A percentile compares a stretch with the other conserved stretches of the same genome.
phyloP scores from a whole-genome alignment of 2,888 invertebrate genomes.

The Oscheius myriophilus region DNA sequence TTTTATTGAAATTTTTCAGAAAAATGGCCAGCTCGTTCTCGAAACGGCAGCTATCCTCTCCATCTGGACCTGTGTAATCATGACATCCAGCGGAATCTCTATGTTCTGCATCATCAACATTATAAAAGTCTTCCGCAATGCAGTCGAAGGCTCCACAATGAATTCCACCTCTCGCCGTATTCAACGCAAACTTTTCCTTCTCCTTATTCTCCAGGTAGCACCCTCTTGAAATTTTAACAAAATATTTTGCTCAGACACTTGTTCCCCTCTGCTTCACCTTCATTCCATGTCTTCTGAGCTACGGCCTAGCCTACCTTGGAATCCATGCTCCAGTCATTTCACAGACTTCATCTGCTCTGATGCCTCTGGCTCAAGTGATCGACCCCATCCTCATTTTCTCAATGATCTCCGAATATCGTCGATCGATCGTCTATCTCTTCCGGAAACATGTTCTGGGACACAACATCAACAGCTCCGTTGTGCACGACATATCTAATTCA shows the following conservation, averaged over 20 bases:
- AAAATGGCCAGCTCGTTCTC: background rate
- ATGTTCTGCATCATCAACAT: slow-evolving; percentile 6
- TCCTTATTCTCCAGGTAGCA: slow-evolving; percentile 3
- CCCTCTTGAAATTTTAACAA: background rate
- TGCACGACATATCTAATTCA: too few species aligned
- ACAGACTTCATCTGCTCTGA: slow-evolving; percentile 8
- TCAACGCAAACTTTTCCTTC: slow-evolving; percentile 2
- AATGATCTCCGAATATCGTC: too few species aligned
- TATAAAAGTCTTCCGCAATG: background rate
- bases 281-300: slow-evolving; percentile 8
- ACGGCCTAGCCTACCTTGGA: slow-evolving; percentile 17
- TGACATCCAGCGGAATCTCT: background rate
- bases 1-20: too few species aligned
- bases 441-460: too few species aligned
- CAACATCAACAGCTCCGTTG: too few species aligned
- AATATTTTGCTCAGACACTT: background rate
- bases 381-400: background rate
- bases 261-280: slow-evolving; percentile 13
- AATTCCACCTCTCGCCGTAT: background rate
- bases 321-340: slow-evolving; percentile 18
- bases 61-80: slow-evolving; percentile 13
- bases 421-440: too few species aligned
- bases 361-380: background rate
- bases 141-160: background rate
- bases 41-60: background rate